Evolutionary conservation across 2,113 vertebrate genomes (phyloP).

Genomic region (Zootoca vivipara): DNA sequence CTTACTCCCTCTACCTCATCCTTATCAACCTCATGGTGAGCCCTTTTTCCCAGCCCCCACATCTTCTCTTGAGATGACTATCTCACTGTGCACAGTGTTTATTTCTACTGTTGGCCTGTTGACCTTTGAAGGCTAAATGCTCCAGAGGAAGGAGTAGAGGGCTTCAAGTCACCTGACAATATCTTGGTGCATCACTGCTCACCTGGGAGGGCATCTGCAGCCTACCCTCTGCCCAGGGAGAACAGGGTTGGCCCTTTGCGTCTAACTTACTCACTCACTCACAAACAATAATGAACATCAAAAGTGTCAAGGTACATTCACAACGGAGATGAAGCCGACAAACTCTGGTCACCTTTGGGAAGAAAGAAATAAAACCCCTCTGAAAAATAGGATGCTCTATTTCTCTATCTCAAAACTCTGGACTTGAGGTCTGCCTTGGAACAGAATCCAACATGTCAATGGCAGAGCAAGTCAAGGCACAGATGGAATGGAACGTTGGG

Average conservation of each 20-base stretch:
- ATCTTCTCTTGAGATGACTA: neutral
- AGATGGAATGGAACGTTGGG: neutral
- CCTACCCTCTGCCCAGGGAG: neutral
- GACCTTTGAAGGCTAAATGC: neutral
- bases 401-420: neutral
- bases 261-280: neutral
- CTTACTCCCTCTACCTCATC: too few relatives aligned
- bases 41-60: too few relatives aligned
- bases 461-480: neutral
- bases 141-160: neutral
- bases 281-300: neutral
- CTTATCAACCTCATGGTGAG: neutral
- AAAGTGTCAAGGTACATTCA: neutral
- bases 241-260: neutral
- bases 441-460: constrained; percentile 1
- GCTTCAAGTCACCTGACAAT: neutral
- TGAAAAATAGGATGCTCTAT: neutral
- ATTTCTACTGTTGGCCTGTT: neutral
- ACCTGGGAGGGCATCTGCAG: neutral
- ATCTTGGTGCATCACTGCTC: neutral
- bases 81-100: neutral
- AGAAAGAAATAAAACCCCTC: too few relatives aligned
- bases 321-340: neutral
- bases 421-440: neutral
- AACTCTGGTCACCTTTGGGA: too few relatives aligned